Base-by-base conservation (phyloP, 2,888 invertebrate genomes). In the Drosophila trichaetosa region DNA sequence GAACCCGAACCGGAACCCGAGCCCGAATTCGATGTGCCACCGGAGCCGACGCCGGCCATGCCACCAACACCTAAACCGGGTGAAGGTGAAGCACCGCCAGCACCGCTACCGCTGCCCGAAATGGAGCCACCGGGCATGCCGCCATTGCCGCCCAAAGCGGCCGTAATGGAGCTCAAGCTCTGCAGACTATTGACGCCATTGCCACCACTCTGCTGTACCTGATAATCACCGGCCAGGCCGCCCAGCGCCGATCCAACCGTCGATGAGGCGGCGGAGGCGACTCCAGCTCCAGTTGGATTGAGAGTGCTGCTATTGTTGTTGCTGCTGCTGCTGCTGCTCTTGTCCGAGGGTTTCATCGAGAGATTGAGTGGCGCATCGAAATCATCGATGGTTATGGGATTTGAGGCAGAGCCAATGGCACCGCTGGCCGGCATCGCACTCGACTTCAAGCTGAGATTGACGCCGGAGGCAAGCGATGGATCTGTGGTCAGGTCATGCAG, bases 331-430 rank as follows among this genome's bases (percentile, higher is more conserved):
- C 51, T 57, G 38, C 71, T 79, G 73, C 79, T 84, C 63, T 93
- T 93, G 73, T 91, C 91, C 67, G 85, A 86, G 1, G 97, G 96
- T 93, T 97, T 97, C 79, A 97, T 94, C 2, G 97, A 97, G 24
- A 97, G 94, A 93, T 97, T 97, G 29, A 97, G 94, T 0, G 97
- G 97, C 1, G 96, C 95, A 87, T 97, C 97, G 6, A 95, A 94
- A 69, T 94, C 95, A 56, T 95, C 95, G 62, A 94, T 93, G 38
- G 93, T 91, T 10, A 92, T 92, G 80, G 92, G 91, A 86, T 88
- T 92, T 70, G 92, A 92, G 79, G 91, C 92, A 29, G 90, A 82
- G n/a, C 89, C 90, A 42, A 87, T 85, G 51, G 87, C 82, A 18
- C 85, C 84, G 54, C 74, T 76, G 7, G 74, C 69, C 0, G 83